phyloP scores from a whole-genome alignment of 2,888 invertebrate genomes.

The Thereva nobilitata region DNA sequence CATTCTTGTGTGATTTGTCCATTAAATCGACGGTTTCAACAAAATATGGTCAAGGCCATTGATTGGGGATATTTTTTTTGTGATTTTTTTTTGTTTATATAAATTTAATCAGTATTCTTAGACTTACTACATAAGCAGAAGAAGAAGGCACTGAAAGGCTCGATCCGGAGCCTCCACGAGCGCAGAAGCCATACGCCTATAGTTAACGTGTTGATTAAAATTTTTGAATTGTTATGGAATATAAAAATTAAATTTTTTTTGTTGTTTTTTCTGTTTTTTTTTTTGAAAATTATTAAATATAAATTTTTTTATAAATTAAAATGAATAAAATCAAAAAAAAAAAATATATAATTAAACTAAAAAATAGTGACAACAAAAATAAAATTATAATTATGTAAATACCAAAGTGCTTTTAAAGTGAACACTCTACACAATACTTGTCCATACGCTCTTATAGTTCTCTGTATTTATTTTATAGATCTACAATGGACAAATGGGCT shows the following conservation, averaged over 20 bases:
- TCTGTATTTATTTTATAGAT: too few relatives aligned
- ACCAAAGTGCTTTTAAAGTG: too few relatives aligned
- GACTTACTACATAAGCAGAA: conserved; percentile 71
- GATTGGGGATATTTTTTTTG: conserved; percentile 38
- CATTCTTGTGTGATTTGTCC: too few relatives aligned
- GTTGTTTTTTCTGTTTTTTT: background rate
- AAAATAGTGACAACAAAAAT: too few relatives aligned
- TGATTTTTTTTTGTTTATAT: conserved; percentile 46
- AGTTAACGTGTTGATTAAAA: conserved; percentile 20
- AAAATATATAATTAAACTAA: conserved; percentile 10
- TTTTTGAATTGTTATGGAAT: conserved; percentile 28
- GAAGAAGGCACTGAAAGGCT: conserved; percentile 82
- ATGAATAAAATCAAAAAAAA: conserved; percentile 3
- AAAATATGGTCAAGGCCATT: conserved; percentile 23
- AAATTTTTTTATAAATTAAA: conserved; percentile 1
- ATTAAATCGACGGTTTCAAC: too few relatives aligned
- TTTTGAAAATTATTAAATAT: too few relatives aligned
- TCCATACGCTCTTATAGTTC: too few relatives aligned
- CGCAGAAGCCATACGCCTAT: conserved; percentile 68
- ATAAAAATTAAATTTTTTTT: conserved; percentile 17
- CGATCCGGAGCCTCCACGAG: conserved; percentile 75
- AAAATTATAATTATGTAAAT: too few relatives aligned
- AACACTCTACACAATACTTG: too few relatives aligned
- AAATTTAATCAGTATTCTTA: conserved; percentile 50
- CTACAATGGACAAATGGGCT: too few relatives aligned